Evolutionary conservation across 2,888 invertebrate species (phyloP), one percentile per base, ranked within the genome.

Genomic region (Brenthis daphne): DNA sequence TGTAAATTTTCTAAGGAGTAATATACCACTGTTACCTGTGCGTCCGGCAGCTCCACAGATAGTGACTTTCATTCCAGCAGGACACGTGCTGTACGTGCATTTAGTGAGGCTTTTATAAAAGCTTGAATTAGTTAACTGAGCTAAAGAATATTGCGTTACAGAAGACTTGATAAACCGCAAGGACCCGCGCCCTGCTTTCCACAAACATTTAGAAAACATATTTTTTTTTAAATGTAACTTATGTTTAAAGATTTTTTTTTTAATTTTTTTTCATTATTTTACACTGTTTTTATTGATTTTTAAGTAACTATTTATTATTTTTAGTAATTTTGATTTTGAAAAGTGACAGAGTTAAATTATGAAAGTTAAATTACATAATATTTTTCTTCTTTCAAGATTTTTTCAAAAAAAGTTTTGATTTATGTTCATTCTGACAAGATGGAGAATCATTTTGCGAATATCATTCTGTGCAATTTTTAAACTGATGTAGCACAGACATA

Each of bases 41-140:
- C 85, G 83, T 51, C 94, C 94, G 53, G 87, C 90, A 13, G 94
- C 94, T 1, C 94, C 94, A 67, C 94, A 88, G 53, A 94, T 86
- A 8, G 94, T 92, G 12, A 94, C 88, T 79, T 94, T 94, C 91
- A 94, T 87, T 1, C 90, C 92, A 51, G 74, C 63, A n/a, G 89
- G 84, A 65, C 85, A 83, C 2, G 84, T 84, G 70, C 85, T 83
- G 70, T 88, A 86, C 3, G 50, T 47, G 12, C 56, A 64, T 20
- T 33, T 68, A 14, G 37, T 60, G 43, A 6, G 1, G 47, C 33
- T 33, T 43, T 11, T 64, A 14, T 12, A 37, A 51, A n/a, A 24
- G 14, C 20, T 60, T 12, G 54, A 57, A 50, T 37, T 43, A 6
- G 63, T n/a, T 6, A 37, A 51, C 6, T 14, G 51, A 8, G 14